Conservation (phyloP, 1,140 invertebrate genomes). For the Drosophila dunni region DNA sequence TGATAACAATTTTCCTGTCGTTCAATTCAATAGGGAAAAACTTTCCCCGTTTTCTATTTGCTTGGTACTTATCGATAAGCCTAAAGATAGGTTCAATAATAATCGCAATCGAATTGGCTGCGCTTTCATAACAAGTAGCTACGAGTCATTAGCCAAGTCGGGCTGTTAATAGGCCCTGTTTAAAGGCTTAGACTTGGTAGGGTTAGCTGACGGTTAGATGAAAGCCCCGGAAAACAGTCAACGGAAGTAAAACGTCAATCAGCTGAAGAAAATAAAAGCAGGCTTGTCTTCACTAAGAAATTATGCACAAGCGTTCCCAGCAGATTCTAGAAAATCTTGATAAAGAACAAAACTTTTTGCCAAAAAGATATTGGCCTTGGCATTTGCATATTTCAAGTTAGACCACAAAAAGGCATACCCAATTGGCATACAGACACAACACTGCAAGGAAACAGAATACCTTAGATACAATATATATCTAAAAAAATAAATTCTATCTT, state of each 20-base stretch:
- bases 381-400: constrained; percentile 20
- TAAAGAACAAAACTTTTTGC: not conserved
- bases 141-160: constrained; percentile 4
- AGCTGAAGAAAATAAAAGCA: constrained; percentile 7
- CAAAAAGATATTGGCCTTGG: constrained; percentile 45
- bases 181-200: constrained; percentile 9
- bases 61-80: constrained; percentile 10
- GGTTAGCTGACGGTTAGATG: constrained; percentile 27
- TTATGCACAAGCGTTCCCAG: not conserved
- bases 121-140: constrained; percentile 10
- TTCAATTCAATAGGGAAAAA: not conserved
- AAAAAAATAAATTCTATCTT: no score
- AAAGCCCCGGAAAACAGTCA: constrained; percentile 43
- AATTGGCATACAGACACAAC: not conserved
- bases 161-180: constrained; percentile 51
- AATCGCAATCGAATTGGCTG: constrained; percentile 28
- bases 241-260: constrained; percentile 47
- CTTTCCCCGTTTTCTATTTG: constrained; percentile 23
- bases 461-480: no score
- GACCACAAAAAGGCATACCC: constrained; percentile 3
- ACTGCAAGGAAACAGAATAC: no score
- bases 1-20: not conserved
- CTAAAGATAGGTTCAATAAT: constrained; percentile 24
- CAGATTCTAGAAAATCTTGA: constrained; percentile 17
- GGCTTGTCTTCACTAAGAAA: not conserved